Conservation (phyloP, 2,888 invertebrate species). For the Enoplolaimus lenunculus region DNA sequence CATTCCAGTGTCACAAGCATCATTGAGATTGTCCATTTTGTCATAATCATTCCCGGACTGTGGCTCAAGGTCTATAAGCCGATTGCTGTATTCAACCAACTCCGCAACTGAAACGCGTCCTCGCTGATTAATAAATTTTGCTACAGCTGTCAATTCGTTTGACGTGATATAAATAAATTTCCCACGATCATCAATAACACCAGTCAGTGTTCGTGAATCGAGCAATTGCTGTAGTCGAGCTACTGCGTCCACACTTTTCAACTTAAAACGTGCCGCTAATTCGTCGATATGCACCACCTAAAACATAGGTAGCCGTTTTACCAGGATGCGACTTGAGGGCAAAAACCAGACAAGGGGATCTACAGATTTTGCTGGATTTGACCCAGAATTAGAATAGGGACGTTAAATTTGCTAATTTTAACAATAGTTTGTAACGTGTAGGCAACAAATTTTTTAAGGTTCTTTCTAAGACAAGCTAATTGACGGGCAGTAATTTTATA, state of each 20-base stretch:
- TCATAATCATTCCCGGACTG: not conserved
- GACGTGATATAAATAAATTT: conserved; percentile 94
- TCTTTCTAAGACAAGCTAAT: too few species aligned
- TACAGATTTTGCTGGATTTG: too few species aligned
- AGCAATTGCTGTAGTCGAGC: conserved; percentile 67
- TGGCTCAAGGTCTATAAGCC: conserved; percentile 60
- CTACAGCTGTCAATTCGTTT: conserved; percentile 75
- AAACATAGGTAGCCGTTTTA: too few species aligned
- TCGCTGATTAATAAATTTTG: conserved; percentile 80
- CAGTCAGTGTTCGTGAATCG: conserved; percentile 64
- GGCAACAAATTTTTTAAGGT: too few species aligned
- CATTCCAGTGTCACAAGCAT: too few species aligned
- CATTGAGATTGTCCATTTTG: too few species aligned
- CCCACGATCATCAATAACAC: conserved; percentile 94
- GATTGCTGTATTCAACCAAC: conserved; percentile 81
- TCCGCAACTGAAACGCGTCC: conserved; percentile 86
- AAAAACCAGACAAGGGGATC: too few species aligned
- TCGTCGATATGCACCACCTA: conserved; percentile 39
- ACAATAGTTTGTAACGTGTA: too few species aligned
- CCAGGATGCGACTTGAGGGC: too few species aligned
- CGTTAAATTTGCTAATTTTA: too few species aligned
- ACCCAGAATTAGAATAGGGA: too few species aligned
- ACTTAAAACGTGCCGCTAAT: conserved; percentile 33
- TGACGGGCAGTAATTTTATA: too few species aligned
- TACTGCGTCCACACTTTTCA: conserved; percentile 43